phyloP scores from a whole-genome alignment of 2,113 vertebrate species.

The Ardeotis arabs region DNA sequence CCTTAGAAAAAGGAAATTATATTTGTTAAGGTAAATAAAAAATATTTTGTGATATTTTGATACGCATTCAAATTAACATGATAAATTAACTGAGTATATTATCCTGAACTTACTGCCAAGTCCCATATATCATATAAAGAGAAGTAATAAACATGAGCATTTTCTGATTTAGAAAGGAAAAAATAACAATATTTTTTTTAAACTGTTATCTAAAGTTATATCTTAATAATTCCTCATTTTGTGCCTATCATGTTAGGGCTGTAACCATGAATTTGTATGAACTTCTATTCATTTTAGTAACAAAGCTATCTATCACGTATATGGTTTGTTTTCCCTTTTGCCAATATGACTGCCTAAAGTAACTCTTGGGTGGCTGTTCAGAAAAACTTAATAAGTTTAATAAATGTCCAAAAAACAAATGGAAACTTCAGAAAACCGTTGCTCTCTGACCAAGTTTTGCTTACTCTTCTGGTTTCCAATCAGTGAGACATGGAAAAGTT shows the following conservation, averaged over 20 bases:
- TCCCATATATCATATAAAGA: background rate
- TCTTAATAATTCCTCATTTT: background rate
- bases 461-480: background rate
- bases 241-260: background rate
- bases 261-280: background rate
- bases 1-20: background rate
- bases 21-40: background rate
- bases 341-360: background rate
- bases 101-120: background rate
- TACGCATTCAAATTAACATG: background rate
- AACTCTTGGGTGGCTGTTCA: background rate
- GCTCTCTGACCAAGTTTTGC: background rate
- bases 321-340: background rate
- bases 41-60: background rate
- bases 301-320: background rate
- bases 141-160: background rate
- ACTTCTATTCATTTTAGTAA: background rate
- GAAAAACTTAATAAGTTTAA: background rate
- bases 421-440: background rate
- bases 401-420: fast-evolving
- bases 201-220: background rate
- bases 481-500: background rate
- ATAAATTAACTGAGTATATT: background rate
- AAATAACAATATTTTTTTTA: background rate
- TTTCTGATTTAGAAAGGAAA: background rate